Percentiles rank a stretch among this genome's conserved stretches.
Conservation (phyloP, 2,797 vertebrate species). For the Lates japonicus region DNA sequence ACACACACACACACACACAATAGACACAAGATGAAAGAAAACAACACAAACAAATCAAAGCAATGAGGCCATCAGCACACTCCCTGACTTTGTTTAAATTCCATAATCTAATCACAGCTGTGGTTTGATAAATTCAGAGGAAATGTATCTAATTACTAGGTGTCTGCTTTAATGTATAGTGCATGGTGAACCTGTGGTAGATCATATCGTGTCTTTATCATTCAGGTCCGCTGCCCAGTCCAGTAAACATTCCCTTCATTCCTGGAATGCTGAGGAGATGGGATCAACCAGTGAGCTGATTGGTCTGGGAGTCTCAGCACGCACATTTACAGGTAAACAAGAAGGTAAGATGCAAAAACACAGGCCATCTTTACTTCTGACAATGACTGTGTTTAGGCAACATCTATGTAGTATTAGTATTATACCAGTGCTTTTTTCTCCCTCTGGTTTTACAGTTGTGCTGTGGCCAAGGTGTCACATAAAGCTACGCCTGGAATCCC, state of each 20-base stretch:
- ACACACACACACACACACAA: too few species aligned
- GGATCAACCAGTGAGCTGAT: slow-evolving; percentile 90
- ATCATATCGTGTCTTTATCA: not conserved
- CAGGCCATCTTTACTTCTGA: not conserved
- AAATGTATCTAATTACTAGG: not conserved
- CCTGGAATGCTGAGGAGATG: slow-evolving; percentile 84
- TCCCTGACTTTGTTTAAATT: not conserved
- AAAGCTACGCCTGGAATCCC: not conserved
- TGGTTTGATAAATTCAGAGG: not conserved
- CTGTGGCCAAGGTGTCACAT: not conserved
- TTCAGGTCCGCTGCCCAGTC: slow-evolving; percentile 77
- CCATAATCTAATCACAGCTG: not conserved
- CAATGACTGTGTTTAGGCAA: not conserved
- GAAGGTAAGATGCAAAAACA: slow-evolving; percentile 79
- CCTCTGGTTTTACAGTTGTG: not conserved
- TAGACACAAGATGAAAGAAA: too few species aligned
- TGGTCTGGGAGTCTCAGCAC: slow-evolving; percentile 90
- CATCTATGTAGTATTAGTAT: not conserved
- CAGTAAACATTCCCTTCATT: slow-evolving; percentile 80
- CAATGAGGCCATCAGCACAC: too few species aligned
- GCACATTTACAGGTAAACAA: slow-evolving; percentile 87
- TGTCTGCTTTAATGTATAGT: not conserved
- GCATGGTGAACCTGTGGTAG: not conserved
- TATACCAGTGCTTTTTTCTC: not conserved
- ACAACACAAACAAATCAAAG: too few species aligned